These are phyloP conservation scores for Actinostola sp. DNA, from an alignment of 92 coral and sea anemone species.

Conservation along the genomic window DNA sequence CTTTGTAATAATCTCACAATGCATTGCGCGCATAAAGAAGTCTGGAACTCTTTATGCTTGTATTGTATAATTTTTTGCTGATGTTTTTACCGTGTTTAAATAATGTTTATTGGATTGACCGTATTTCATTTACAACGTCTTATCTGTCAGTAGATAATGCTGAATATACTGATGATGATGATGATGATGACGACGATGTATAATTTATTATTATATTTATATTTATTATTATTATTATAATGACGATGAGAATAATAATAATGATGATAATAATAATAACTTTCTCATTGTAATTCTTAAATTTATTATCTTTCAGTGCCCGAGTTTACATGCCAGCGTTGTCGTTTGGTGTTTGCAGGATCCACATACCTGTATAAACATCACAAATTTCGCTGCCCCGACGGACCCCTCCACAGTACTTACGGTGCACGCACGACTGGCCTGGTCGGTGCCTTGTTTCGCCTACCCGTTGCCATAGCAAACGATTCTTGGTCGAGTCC, in stretches of 20 bases:
- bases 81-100: too few relatives aligned
- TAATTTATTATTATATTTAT: too few relatives aligned
- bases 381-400: conserved; percentile 46
- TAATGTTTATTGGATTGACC: too few relatives aligned
- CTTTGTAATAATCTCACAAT: too few relatives aligned
- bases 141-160: too few relatives aligned
- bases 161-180: too few relatives aligned
- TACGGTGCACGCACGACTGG: conserved; percentile 49
- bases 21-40: too few relatives aligned
- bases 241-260: not conserved
- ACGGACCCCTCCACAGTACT: conserved; percentile 33
- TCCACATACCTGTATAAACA: conserved; percentile 46
- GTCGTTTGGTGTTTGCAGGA: conserved; percentile 45
- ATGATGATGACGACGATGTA: too few relatives aligned
- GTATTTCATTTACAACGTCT: too few relatives aligned
- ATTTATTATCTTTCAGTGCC: conserved; percentile 22
- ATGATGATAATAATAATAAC: not conserved
- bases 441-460: conserved; percentile 49
- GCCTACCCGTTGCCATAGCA: conserved; percentile 39
- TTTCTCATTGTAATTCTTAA: not conserved
- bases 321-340: conserved; percentile 36
- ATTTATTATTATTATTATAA: too few relatives aligned
- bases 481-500: conserved; percentile 33
- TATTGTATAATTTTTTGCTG: too few relatives aligned
- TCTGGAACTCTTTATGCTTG: too few relatives aligned